Base-by-base conservation (phyloP, 2,113 vertebrate species). In the Cnemophilus loriae region DNA sequence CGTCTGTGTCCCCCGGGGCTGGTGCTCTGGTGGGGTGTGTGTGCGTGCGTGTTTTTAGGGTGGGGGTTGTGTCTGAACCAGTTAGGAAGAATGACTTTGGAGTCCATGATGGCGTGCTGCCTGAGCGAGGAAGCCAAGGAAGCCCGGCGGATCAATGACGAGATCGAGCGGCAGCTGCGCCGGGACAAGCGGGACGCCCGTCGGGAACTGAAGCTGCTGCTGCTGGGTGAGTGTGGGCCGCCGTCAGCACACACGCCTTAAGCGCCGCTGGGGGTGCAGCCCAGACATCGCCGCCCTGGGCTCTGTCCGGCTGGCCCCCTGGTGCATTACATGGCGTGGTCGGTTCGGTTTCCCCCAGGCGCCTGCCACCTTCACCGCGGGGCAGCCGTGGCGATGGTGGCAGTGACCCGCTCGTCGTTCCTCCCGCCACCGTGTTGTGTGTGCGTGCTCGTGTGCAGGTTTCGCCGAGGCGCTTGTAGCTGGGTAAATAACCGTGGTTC, bases 61-160 rank as follows among this genome's bases (percentile, higher is more conserved):
- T 85, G 96, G 96, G 94, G 90, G 96, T 91, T 96, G 96, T 92
- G 95, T 95, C 93, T 93, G 96, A 97, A 93, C 84, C 97, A 93
- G 96, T 95, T 93, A 59, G 96, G 97, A 98, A 98, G 98, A 98
- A 98, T 98, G 98, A 98, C 98, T 98, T 90, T 98, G 98, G 98
- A 98, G 98, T 98, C 98, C 98, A 98, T 98, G 97, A 98, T 98
- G 98, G 98, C 98, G 98, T 98, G 98, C 97, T 98, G 98, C 98
- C 98, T 98, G 96, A 98, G 98, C 85, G 98, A 98, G 95, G 98
- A 98, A 98, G 98, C 98, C 95, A 98, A 98, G 96, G 98, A 98
- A 97, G 87, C 78, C 63, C 95, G 98, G 95, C 85, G 98, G 97
- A 98, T 98, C 98, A 98, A 98, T 97, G 98, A 98, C 85, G 98